phyloP scores from a whole-genome alignment of 2,113 vertebrate genomes.

The Sinocyclocheilus anophthalmus region DNA sequence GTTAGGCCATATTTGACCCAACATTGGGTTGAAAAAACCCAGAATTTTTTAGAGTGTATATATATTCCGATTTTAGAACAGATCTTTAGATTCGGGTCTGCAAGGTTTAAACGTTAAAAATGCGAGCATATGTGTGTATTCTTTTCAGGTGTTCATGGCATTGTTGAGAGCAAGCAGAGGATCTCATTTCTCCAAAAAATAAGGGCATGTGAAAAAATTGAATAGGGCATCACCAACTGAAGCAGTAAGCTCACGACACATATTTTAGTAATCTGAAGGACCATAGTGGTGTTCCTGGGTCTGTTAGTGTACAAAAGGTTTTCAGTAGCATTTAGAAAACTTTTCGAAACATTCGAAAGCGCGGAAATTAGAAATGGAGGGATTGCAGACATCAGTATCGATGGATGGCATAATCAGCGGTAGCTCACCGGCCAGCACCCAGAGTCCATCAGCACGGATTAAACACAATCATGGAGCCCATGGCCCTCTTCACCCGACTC shows the following conservation, averaged over 20 bases:
- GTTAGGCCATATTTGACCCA: too few relatives aligned
- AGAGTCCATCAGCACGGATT: constrained; percentile 95
- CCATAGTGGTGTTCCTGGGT: constrained; percentile 12
- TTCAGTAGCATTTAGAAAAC: constrained; percentile 8
- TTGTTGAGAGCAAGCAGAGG: constrained; percentile 40
- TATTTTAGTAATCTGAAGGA: constrained; percentile 10
- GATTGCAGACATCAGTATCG: constrained; percentile 96
- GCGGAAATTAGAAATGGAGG: constrained; percentile 80
- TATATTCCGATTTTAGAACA: too few relatives aligned
- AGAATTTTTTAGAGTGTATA: too few relatives aligned
- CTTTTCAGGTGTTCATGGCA: constrained; percentile 47
- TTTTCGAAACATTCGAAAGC: background rate
- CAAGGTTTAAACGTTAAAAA: constrained; percentile 18
- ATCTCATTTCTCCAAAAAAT: background rate
- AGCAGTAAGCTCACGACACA: background rate
- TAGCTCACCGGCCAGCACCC: constrained; percentile 96
- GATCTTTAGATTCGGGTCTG: too few relatives aligned
- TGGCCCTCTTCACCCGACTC: constrained; percentile 95
- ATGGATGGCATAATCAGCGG: constrained; percentile 98
- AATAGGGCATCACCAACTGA: constrained; percentile 12
- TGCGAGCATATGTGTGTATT: constrained; percentile 37
- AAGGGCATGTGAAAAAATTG: constrained; percentile 34
- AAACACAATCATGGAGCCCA: constrained; percentile 97
- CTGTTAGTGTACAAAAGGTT: constrained; percentile 7
- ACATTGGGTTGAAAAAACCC: too few relatives aligned